Evolutionary conservation across 2,888 invertebrate genomes (phyloP).

Genomic region (Eumacrocentrus americanus): DNA sequence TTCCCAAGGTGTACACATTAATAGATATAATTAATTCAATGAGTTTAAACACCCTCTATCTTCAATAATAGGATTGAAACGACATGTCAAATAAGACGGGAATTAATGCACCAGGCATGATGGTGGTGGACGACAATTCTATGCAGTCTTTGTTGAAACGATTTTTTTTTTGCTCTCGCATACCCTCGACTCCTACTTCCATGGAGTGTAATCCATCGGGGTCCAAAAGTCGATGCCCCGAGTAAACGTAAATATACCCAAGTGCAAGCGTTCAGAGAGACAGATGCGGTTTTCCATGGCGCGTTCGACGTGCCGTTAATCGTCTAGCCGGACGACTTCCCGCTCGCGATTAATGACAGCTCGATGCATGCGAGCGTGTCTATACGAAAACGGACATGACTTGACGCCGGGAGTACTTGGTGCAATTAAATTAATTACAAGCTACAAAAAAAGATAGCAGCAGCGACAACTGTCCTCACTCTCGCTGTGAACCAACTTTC

Average conservation of each 20-base stretch:
- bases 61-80: background rate
- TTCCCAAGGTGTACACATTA: background rate
- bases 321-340: slow-evolving; percentile 39
- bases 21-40: background rate
- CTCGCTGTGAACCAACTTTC: no score
- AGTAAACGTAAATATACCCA: background rate
- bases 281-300: slow-evolving; percentile 24
- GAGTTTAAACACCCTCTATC: background rate
- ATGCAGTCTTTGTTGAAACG: background rate
- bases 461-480: background rate
- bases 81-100: background rate
- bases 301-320: slow-evolving; percentile 38
- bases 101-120: slow-evolving; percentile 7
- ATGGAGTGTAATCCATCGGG: background rate
- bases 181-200: background rate
- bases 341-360: slow-evolving; percentile 42
- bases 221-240: background rate
- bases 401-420: background rate
- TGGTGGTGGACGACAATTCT: background rate
- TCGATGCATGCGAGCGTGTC: slow-evolving; percentile 21
- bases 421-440: slow-evolving; percentile 18
- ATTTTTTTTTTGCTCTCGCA: background rate
- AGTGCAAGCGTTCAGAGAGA: background rate
- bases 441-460: background rate
- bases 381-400: slow-evolving; percentile 6